Conservation (phyloP, 2,797 vertebrate genomes). For the Pipistrellus nathusii region DNA sequence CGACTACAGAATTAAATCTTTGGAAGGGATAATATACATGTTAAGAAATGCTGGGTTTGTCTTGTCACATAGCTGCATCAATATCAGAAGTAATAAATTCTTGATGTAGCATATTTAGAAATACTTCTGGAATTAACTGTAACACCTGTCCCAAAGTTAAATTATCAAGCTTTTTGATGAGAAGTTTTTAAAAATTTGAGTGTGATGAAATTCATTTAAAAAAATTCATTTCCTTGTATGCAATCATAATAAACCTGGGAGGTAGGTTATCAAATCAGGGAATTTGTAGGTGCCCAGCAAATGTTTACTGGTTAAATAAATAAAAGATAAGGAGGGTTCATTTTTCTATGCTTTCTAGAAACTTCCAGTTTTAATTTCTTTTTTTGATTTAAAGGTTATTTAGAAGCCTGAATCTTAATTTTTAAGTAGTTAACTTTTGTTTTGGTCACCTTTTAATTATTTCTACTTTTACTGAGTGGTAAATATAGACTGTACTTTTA, state of each 20-base stretch:
- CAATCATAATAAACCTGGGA: not conserved
- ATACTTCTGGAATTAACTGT: not conserved
- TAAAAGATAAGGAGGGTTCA: not conserved
- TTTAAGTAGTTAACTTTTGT: conserved; percentile 6
- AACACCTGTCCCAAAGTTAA: not conserved
- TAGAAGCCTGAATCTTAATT: conserved; percentile 31
- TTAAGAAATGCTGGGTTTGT: not conserved
- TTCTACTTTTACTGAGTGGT: not conserved
- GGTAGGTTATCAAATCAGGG: not conserved
- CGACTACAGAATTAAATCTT: conserved; percentile 2
- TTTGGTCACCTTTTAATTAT: conserved; percentile 29
- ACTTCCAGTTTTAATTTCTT: conserved; percentile 38
- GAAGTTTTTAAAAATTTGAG: not conserved
- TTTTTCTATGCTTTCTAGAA: conserved; percentile 32
- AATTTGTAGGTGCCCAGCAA: not conserved
- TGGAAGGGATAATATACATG: not conserved
- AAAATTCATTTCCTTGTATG: not conserved
- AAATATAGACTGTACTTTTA: conserved; percentile 4
- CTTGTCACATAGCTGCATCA: not conserved
- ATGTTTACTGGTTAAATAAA: not conserved
- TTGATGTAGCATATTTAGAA: conserved; percentile 8
- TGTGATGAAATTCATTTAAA: not conserved
- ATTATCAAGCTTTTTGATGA: not conserved
- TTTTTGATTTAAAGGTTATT: not conserved
- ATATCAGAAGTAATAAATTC: conserved; percentile 27